A percentile compares a stretch with the other conserved stretches of the same genome.
phyloP scores from a whole-genome alignment of 2,113 vertebrate genomes.

The Bubo bubo region DNA sequence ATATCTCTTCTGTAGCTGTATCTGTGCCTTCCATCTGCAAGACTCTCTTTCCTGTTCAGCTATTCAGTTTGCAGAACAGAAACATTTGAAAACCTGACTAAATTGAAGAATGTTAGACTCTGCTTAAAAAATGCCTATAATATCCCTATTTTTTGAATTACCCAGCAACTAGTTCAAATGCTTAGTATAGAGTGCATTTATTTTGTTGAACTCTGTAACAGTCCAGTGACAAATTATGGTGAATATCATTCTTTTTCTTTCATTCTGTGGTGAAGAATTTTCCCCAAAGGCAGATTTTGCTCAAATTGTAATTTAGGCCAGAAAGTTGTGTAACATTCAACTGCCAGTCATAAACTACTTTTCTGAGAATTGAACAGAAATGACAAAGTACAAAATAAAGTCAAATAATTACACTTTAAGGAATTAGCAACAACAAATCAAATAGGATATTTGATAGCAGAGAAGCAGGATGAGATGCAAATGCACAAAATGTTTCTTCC shows the following conservation, averaged over 20 bases:
- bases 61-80: neutral
- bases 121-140: neutral
- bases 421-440: neutral
- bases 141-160: neutral
- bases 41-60: neutral
- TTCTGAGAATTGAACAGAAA: neutral
- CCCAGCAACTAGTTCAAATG: neutral
- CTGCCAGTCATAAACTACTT: neutral
- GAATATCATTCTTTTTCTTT: neutral
- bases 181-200: neutral
- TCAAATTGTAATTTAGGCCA: neutral
- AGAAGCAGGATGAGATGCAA: neutral
- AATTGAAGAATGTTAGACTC: neutral
- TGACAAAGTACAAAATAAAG: neutral
- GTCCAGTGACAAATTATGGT: neutral
- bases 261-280: neutral
- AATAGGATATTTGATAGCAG: neutral
- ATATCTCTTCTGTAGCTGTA: neutral
- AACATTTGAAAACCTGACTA: neutral
- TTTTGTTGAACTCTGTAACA: neutral
- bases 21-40: conserved; percentile 7
- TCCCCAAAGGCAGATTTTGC: neutral
- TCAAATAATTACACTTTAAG: neutral
- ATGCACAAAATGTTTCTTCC: neutral
- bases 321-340: neutral